phyloP scores from a whole-genome alignment of 2,888 invertebrate species.

The Marronus borbonicus region DNA sequence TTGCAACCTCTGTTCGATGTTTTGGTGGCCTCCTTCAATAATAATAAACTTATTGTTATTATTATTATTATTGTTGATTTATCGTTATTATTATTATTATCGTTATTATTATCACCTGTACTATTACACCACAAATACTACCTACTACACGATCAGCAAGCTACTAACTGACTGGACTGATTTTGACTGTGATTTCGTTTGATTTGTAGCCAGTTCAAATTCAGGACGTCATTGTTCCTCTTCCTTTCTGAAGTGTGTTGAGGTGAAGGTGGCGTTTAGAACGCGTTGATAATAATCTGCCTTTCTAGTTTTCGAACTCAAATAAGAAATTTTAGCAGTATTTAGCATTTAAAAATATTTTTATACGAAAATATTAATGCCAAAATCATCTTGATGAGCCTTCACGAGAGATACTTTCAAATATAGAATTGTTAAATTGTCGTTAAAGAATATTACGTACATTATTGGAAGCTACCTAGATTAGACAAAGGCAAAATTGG shows the following conservation, averaged over 20 bases:
- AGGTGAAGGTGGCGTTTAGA: neutral
- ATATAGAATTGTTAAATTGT: no score
- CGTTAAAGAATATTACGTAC: no score
- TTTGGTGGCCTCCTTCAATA: slow-evolving; percentile 55
- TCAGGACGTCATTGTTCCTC: neutral
- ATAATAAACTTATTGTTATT: slow-evolving; percentile 37
- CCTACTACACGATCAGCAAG: slow-evolving; percentile 12
- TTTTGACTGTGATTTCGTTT: neutral
- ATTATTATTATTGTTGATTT: slow-evolving; percentile 4
- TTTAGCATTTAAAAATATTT: no score
- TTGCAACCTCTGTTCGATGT: slow-evolving; percentile 58
- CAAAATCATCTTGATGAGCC: no score
- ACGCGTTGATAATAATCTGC: neutral
- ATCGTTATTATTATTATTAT: neutral
- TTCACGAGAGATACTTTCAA: no score
- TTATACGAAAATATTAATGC: no score
- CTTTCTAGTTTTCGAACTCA: no score
- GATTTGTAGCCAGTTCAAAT: slow-evolving; percentile 8
- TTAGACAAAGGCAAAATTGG: no score
- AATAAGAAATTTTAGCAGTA: no score
- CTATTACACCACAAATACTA: slow-evolving; percentile 13
- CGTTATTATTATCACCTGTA: neutral
- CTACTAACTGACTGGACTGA: slow-evolving; percentile 1
- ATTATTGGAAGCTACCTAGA: no score
- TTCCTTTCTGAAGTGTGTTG: neutral